These are phyloP conservation scores for Palythoa grandis DNA, from an alignment of 92 coral and sea anemone genomes.

Conservation along the genomic window DNA sequence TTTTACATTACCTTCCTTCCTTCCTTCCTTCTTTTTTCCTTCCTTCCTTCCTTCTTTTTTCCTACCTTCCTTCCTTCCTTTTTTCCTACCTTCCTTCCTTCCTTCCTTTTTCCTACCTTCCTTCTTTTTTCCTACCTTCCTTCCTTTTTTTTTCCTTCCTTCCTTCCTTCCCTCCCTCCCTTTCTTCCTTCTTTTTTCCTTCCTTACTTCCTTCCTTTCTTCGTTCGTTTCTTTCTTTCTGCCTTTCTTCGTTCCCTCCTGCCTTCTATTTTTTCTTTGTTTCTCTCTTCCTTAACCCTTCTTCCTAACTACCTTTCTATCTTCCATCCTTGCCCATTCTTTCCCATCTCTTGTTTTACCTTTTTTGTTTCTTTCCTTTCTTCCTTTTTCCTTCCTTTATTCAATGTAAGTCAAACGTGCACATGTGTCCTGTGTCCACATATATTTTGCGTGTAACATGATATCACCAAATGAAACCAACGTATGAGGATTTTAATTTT, in stretches of 20 bases:
- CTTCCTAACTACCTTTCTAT: neutral
- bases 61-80: neutral
- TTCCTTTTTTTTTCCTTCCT: neutral
- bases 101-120: neutral
- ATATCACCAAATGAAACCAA: neutral
- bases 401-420: too few species aligned
- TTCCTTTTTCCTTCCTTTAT: neutral
- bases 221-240: neutral
- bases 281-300: too few species aligned
- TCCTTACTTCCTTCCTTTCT: neutral
- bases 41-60: neutral
- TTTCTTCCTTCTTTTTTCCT: neutral
- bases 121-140: neutral
- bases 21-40: neutral
- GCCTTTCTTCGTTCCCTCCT: neutral
- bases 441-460: neutral
- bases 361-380: neutral
- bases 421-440: neutral
- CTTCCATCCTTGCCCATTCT: neutral
- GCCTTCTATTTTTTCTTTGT: neutral
- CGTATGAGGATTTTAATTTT: too few species aligned
- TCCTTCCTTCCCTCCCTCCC: neutral
- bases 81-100: neutral
- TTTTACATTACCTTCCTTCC: too few species aligned
- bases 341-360: neutral